Evolutionary conservation across 1,140 invertebrate species (phyloP).

Genomic region (Potamilus streckersoni): DNA sequence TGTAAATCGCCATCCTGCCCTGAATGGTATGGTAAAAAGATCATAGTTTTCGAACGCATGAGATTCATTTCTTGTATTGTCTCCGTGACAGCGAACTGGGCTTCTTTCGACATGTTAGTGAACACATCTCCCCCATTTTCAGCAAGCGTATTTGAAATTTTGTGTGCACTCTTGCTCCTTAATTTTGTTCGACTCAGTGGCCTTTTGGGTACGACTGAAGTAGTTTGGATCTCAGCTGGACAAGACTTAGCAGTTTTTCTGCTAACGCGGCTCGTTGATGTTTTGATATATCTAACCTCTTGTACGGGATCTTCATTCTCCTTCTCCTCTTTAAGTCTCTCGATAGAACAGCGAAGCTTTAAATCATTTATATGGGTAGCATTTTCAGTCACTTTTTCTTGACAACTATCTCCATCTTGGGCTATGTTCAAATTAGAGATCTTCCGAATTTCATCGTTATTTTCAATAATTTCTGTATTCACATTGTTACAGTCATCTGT

Average conservation of each 20-base stretch:
- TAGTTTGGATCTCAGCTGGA: constrained; percentile 18
- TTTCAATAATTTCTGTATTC: too few species aligned
- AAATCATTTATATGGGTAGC: too few species aligned
- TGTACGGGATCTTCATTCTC: too few species aligned
- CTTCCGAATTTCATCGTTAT: too few species aligned
- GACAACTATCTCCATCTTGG: too few species aligned
- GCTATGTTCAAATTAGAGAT: too few species aligned
- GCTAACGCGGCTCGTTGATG: constrained; percentile 6
- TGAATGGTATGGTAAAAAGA: constrained; percentile 12
- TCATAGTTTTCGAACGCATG: not conserved
- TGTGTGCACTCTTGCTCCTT: constrained; percentile 23
- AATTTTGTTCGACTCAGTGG: not conserved
- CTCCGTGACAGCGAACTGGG: constrained; percentile 30
- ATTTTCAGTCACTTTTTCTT: too few species aligned
- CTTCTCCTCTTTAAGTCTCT: too few species aligned
- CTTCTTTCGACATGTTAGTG: constrained; percentile 31
- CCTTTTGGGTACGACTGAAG: not conserved
- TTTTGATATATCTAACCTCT: not conserved
- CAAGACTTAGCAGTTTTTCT: constrained; percentile 22
- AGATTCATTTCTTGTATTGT: constrained; percentile 31
- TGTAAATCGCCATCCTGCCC: constrained; percentile 1
- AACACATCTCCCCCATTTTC: not conserved
- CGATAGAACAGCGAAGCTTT: too few species aligned
- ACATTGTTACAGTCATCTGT: too few species aligned
- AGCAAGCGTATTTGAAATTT: constrained; percentile 5